Percentiles rank a stretch among this genome's conserved stretches.
Conservation (phyloP, 2,113 vertebrate genomes). For the Mungos mungo region DNA sequence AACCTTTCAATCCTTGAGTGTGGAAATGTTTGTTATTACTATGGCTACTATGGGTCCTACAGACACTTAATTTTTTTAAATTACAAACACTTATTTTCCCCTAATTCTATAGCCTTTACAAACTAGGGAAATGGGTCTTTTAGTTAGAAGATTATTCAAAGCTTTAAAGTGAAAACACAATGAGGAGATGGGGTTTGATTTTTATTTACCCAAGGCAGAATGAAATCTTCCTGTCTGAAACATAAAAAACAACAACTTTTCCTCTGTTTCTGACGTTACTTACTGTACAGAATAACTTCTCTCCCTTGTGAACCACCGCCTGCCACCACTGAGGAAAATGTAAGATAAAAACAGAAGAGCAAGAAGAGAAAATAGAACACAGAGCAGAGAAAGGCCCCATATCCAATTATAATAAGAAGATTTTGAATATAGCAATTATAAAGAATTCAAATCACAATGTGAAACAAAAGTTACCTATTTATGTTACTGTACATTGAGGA, state of each 20-base stretch:
- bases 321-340: neutral
- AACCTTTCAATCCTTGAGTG: neutral
- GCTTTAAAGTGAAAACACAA: slow-evolving; percentile 23
- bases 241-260: neutral
- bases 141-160: neutral
- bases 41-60: neutral
- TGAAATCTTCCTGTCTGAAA: slow-evolving; percentile 3
- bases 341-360: neutral
- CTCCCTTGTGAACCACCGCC: neutral
- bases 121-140: slow-evolving; percentile 20
- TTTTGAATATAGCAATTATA: neutral
- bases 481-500: neutral
- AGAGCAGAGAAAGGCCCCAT: neutral
- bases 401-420: neutral
- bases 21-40: neutral
- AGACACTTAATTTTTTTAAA: neutral
- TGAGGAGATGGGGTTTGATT: neutral
- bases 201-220: slow-evolving; percentile 44
- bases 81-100: neutral
- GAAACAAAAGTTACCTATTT: neutral
- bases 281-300: slow-evolving; percentile 40
- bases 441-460: slow-evolving; percentile 29
- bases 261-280: neutral
- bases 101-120: neutral
- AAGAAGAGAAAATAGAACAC: neutral